phyloP scores from a whole-genome alignment of 2,113 vertebrate species.

The Syrrhaptes paradoxus region DNA sequence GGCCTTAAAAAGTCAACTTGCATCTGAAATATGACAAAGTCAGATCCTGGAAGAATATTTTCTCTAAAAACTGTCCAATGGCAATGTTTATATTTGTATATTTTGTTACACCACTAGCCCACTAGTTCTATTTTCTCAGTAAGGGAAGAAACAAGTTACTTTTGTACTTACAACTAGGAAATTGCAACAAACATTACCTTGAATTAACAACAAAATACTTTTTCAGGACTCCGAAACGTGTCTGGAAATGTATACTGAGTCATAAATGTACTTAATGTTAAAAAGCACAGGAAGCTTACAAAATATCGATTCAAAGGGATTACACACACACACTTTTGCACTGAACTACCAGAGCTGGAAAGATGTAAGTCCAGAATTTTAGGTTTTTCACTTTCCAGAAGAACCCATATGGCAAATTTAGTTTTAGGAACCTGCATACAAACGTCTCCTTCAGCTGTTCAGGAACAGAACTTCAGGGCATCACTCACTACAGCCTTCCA shows the following conservation, averaged over 20 bases:
- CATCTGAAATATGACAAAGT: not conserved
- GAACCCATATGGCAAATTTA: not conserved
- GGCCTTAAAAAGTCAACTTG: not conserved
- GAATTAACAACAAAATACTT: not conserved
- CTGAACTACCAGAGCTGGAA: not conserved
- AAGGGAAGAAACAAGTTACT: not conserved
- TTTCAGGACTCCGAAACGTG: not conserved
- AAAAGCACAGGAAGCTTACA: not conserved
- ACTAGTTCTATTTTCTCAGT: not conserved
- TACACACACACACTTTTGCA: fast-evolving
- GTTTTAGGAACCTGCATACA: not conserved
- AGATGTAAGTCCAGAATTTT: not conserved
- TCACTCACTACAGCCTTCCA: not conserved
- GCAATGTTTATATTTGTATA: not conserved
- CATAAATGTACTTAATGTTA: not conserved
- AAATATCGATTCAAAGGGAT: not conserved
- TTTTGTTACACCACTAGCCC: not conserved
- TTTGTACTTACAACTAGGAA: not conserved
- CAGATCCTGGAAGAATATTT: not conserved
- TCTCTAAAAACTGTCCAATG: not conserved
- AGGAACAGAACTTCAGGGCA: not conserved
- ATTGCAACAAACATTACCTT: not conserved
- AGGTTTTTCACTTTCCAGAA: not conserved
- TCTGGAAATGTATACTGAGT: not conserved
- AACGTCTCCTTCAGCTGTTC: not conserved